Evolutionary conservation across 2,113 vertebrate genomes (phyloP).

Genomic region (Picathartes gymnocephalus): DNA sequence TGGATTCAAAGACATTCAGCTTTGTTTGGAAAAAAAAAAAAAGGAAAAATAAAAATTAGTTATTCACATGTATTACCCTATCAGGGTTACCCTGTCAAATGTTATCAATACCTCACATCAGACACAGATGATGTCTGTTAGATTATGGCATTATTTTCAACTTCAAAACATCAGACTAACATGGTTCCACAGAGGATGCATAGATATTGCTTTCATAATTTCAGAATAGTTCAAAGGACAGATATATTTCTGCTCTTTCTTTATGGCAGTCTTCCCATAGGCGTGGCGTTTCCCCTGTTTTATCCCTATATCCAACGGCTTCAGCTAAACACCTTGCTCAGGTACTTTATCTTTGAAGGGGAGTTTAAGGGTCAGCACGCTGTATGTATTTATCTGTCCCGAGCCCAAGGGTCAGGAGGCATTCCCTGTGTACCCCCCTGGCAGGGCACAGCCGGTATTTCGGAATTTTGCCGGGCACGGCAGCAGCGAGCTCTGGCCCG

Average conservation of each 20-base stretch:
- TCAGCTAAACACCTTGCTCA: not conserved
- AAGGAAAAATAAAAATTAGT: no score
- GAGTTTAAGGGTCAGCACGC: not conserved
- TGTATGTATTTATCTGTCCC: not conserved
- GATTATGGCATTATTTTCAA: not conserved
- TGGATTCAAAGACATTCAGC: not conserved
- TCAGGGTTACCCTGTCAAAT: no score
- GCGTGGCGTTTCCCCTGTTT: accelerated
- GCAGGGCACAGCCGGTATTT: no score
- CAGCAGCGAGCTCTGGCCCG: not conserved
- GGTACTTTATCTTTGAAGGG: not conserved
- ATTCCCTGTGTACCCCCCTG: not conserved
- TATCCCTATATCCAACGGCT: not conserved
- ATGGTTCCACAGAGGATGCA: not conserved
- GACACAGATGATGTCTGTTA: not conserved
- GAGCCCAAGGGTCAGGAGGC: not conserved
- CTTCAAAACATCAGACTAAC: not conserved
- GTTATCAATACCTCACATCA: not conserved
- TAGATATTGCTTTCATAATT: not conserved
- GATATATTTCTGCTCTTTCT: not conserved
- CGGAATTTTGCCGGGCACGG: not conserved
- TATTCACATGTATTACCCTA: not conserved
- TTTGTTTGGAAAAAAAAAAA: not conserved
- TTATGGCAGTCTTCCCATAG: accelerated
- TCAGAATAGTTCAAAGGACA: not conserved